Evolutionary conservation across 2,797 vertebrate genomes (phyloP).

Genomic region (Mallotus villosus): DNA sequence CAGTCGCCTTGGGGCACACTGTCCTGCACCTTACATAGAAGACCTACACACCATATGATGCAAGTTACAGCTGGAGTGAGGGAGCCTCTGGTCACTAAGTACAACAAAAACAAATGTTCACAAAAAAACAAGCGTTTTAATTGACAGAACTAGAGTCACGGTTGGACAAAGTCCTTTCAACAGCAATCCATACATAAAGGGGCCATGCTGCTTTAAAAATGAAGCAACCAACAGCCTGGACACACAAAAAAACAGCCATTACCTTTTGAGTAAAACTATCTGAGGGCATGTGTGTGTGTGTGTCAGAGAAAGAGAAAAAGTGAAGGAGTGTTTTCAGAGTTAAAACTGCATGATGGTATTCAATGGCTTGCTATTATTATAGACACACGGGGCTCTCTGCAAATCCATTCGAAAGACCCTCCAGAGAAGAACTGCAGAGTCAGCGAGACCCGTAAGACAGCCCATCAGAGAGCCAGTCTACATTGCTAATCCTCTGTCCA

Average conservation of each 20-base stretch:
- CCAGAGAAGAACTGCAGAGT: conserved; percentile 59
- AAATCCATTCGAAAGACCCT: conserved; percentile 43
- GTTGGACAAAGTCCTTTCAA: conserved; percentile 48
- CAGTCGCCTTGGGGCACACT: not conserved
- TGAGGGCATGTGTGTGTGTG: conserved; percentile 23
- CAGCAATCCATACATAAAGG: conserved; percentile 52
- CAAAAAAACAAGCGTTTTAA: conserved; percentile 45
- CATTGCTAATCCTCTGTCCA: conserved; percentile 65
- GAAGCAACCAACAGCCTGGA: conserved; percentile 63
- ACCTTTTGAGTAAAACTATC: conserved; percentile 41
- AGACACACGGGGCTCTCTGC: conserved; percentile 24
- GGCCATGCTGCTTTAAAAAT: conserved; percentile 49
- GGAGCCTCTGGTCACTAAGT: too few species aligned
- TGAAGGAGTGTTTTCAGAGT: conserved; percentile 3
- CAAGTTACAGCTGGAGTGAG: conserved; percentile 42
- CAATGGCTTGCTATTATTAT: conserved; percentile 24
- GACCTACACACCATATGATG: conserved; percentile 40
- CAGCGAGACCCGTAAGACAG: conserved; percentile 52
- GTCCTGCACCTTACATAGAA: not conserved
- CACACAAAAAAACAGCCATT: conserved; percentile 45
- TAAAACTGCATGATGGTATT: conserved; percentile 16
- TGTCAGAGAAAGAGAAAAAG: not conserved
- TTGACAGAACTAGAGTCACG: conserved; percentile 25
- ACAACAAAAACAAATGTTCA: conserved; percentile 11
- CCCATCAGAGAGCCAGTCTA: conserved; percentile 50